phyloP scores from a whole-genome alignment of 1,140 invertebrate genomes.

The Caenorhabditis brenneri region DNA sequence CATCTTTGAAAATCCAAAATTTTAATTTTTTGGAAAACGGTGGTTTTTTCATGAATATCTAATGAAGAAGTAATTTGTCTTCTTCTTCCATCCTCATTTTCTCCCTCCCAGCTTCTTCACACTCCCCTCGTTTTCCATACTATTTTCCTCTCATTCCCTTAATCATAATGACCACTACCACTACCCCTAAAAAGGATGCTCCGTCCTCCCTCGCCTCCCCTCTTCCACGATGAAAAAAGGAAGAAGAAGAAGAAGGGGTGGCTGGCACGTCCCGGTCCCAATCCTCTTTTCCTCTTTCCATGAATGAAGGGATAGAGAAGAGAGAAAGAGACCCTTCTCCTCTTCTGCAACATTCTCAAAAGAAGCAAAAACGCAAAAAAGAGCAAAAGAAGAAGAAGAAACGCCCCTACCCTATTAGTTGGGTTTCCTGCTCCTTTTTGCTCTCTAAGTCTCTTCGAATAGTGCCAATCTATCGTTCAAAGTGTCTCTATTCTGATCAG shows the following conservation, averaged over 20 bases:
- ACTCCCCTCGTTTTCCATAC: background rate
- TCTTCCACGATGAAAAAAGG: background rate
- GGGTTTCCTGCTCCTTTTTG: constrained; percentile 20
- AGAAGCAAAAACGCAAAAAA: too few relatives aligned
- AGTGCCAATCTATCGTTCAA: background rate
- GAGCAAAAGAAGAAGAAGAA: background rate
- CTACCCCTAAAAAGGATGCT: background rate
- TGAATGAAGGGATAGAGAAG: too few relatives aligned
- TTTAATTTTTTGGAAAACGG: too few relatives aligned
- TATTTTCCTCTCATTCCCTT: background rate
- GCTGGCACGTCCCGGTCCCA: background rate
- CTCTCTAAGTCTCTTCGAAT: background rate
- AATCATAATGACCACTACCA: background rate
- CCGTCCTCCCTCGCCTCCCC: background rate
- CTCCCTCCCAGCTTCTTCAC: background rate
- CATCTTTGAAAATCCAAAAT: too few relatives aligned
- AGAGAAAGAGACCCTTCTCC: background rate
- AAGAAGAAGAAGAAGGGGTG: background rate
- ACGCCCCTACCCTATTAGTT: constrained; percentile 11
- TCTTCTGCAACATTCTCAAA: background rate
- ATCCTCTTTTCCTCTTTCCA: too few relatives aligned
- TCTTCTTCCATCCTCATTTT: background rate
- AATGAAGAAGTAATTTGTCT: too few relatives aligned
- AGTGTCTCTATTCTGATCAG: background rate
- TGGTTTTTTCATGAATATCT: too few relatives aligned